Base-by-base conservation (phyloP, 2,797 vertebrate species). In the Dryobates pubescens region DNA sequence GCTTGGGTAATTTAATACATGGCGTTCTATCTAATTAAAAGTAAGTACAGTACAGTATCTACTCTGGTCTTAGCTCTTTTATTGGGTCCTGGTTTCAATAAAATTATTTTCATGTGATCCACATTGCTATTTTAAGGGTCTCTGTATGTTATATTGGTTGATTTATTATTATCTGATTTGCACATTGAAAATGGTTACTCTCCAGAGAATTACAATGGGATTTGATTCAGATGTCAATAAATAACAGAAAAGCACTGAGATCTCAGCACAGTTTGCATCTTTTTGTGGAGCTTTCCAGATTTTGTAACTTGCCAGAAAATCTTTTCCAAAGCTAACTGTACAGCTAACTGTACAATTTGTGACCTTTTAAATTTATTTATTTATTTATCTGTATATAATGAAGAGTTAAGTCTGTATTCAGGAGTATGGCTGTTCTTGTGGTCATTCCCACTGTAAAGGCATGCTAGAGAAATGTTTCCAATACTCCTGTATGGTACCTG, bases 161-260 rank as follows among this genome's bases (percentile, higher is more conserved):
- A 96, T 96, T 96, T 96, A 96, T 92, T 92, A 75, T 92, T 94
- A 92, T 93, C 90, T 96, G 93, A 96, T 95, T 96, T 95, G 53
- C 95, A 94, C 93, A 89, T 83, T 92, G 92, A 82, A 94, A 94
- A 92, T 83, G 1, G 94, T 93, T 94, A 74, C 54, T 36, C 90
- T 90, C 70, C 13, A 76, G 82, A 94, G 92, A 93, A 88, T 90
- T 85, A 89, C 49, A 73, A 56, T 81, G 85, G 70, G 70, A 89
- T 93, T 92, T 78, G 88, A 89, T 93, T 90, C 92, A 92, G 67
- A 89, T 89, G 68, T 92, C 96, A 94, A 94, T 96, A 96, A 94
- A 94, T 89, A 96, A 78, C 93, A 95, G 89, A 94, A 92, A 57
- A 95, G 22, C 30, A 43, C 59, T 85, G 90, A 92, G 73, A 93